Evolutionary conservation across 2,888 invertebrate species (phyloP).

Genomic region (Gortyna flavago): DNA sequence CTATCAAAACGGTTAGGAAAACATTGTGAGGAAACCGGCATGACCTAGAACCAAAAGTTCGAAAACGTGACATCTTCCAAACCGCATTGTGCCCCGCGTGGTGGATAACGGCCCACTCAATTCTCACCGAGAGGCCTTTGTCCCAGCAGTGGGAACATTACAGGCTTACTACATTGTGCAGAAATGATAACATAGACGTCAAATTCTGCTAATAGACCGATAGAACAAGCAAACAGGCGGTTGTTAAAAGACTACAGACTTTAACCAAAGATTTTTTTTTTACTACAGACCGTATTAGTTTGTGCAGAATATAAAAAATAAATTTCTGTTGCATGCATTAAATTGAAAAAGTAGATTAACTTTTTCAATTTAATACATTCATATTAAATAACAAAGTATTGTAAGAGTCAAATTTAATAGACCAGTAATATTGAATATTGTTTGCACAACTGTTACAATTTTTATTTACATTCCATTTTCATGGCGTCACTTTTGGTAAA

Average conservation of each 20-base stretch:
- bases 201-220: background rate
- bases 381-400: background rate
- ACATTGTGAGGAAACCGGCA: no score
- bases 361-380: no score
- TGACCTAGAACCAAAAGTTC: no score
- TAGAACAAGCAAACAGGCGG: background rate
- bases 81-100: no score
- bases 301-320: background rate
- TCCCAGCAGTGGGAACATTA: no score
- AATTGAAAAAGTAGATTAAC: background rate
- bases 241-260: background rate
- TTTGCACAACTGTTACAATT: slow-evolving; percentile 22
- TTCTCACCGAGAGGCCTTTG: no score
- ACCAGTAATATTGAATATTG: background rate
- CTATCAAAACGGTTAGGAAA: no score
- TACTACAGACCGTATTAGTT: background rate
- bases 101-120: no score
- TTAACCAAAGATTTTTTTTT: background rate
- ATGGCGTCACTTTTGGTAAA: background rate
- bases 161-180: no score
- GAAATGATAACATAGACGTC: background rate
- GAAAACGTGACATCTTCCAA: no score
- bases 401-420: background rate
- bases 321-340: background rate
- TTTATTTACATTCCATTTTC: slow-evolving; percentile 6